Conservation (phyloP, 2,888 invertebrate species). For the Cantharis rufa region DNA sequence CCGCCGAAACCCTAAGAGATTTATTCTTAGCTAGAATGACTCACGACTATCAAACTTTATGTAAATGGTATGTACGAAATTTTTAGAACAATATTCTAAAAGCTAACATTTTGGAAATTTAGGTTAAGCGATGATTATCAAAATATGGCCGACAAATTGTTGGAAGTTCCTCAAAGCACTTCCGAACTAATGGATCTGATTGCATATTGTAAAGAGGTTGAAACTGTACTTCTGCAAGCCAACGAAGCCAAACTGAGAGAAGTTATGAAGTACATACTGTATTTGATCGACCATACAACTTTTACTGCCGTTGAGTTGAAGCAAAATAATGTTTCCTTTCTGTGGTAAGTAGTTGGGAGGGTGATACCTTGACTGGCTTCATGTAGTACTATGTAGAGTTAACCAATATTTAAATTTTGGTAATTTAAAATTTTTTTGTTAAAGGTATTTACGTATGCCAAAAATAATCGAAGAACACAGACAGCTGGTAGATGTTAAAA, state of each 20-base stretch:
- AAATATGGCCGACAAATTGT: slow-evolving; percentile 74
- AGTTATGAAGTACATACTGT: slow-evolving; percentile 73
- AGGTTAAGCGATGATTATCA: slow-evolving; percentile 87
- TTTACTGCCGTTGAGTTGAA: slow-evolving; percentile 86
- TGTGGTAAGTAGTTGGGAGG: no score
- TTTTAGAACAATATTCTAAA: neutral
- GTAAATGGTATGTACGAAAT: slow-evolving; percentile 66
- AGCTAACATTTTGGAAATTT: slow-evolving; percentile 29
- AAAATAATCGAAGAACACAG: slow-evolving; percentile 83
- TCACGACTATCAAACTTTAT: slow-evolving; percentile 76
- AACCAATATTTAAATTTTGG: no score
- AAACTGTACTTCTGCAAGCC: slow-evolving; percentile 68
- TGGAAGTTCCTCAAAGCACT: slow-evolving; percentile 81
- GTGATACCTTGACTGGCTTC: no score
- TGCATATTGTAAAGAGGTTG: slow-evolving; percentile 74
- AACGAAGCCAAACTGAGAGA: slow-evolving; percentile 76
- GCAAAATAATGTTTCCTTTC: slow-evolving; percentile 84
- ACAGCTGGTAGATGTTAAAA: slow-evolving; percentile 78
- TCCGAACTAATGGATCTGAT: slow-evolving; percentile 83
- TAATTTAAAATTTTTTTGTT: no score
- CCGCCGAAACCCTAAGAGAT: slow-evolving; percentile 71
- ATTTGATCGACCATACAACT: slow-evolving; percentile 80
- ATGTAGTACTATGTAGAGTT: no score
- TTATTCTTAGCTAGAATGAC: slow-evolving; percentile 76
- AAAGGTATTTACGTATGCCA: slow-evolving; percentile 76